Conservation (phyloP, 2,113 vertebrate species). For the Tachysurus vachellii region DNA sequence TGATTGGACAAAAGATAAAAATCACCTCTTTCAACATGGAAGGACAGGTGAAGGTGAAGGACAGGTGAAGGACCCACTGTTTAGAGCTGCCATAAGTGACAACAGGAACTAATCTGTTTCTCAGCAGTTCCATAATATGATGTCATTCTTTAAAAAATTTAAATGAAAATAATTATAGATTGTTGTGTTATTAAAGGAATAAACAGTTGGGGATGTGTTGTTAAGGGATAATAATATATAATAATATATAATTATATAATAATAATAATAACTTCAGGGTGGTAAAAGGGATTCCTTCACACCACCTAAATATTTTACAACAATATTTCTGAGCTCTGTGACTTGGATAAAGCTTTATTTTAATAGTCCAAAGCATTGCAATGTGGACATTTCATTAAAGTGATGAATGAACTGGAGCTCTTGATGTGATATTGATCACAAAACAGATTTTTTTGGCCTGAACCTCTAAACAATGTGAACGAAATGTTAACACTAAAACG, state of each 20-base stretch:
- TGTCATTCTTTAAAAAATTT: neutral
- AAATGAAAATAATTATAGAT: neutral
- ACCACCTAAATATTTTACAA: too few relatives aligned
- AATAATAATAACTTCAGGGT: neutral
- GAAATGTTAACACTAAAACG: neutral
- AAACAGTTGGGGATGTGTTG: neutral
- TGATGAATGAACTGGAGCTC: neutral
- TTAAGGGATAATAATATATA: neutral
- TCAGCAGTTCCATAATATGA: neutral
- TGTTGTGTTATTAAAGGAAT: neutral
- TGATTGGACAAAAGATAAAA: neutral
- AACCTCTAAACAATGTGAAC: neutral
- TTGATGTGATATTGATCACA: neutral
- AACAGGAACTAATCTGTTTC: neutral
- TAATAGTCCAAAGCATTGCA: too few relatives aligned
- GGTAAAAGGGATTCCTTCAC: too few relatives aligned
- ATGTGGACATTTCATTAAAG: neutral
- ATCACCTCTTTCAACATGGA: neutral
- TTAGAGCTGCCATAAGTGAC: neutral
- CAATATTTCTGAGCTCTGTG: too few relatives aligned
- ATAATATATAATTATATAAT: too few relatives aligned
- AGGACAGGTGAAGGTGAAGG: neutral
- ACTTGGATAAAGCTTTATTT: too few relatives aligned
- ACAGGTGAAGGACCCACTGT: neutral
- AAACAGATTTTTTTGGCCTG: neutral